A percentile compares a stretch with the other conserved stretches of the same genome.
phyloP scores from a whole-genome alignment of 2,113 vertebrate genomes.

The Protobothrops flavoviridis region DNA sequence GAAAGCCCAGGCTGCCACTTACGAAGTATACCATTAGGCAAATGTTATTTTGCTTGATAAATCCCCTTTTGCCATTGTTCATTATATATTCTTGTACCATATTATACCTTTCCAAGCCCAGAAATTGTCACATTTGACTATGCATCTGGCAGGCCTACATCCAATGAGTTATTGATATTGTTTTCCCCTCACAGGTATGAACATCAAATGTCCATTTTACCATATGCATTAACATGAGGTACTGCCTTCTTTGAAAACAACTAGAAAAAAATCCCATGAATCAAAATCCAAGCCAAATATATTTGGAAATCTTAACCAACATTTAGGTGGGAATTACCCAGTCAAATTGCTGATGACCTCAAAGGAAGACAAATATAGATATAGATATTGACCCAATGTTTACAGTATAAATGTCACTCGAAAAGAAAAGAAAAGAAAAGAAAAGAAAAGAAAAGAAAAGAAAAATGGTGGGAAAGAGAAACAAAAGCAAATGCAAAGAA shows the following conservation, averaged over 20 bases:
- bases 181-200: not conserved
- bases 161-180: not conserved
- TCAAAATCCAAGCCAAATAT: not conserved
- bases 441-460: not conserved
- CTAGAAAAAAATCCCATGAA: not conserved
- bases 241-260: not conserved
- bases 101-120: not conserved
- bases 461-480: not conserved
- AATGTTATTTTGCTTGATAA: slow-evolving; percentile 8
- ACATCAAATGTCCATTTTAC: not conserved
- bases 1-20: slow-evolving; percentile 16
- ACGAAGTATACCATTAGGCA: not conserved
- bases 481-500: not conserved
- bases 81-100: not conserved
- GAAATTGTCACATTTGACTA: not conserved
- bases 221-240: not conserved
- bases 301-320: not conserved
- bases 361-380: not conserved
- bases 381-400: not conserved
- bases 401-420: not conserved
- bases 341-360: not conserved
- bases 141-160: not conserved
- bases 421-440: not conserved
- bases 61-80: slow-evolving; percentile 4
- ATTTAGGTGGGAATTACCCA: not conserved